Conservation (phyloP, 1,140 invertebrate genomes). For the Heliconius eleuchia region DNA sequence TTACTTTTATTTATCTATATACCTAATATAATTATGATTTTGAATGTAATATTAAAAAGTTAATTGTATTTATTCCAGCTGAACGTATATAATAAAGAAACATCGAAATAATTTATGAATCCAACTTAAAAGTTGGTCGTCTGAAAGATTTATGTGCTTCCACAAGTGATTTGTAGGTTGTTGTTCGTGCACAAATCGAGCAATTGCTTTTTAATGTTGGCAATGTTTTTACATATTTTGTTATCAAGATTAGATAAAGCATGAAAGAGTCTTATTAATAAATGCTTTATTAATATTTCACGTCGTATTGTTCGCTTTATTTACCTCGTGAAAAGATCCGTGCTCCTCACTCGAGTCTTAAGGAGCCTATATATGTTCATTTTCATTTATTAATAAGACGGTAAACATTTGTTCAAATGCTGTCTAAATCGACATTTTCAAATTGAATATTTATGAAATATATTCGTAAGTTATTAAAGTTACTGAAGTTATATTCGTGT, state of each 20-base stretch:
- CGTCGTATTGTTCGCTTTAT: not conserved
- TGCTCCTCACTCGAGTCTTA: not conserved
- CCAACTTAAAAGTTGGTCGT: constrained; percentile 48
- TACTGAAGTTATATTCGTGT: constrained; percentile 22
- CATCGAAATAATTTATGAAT: constrained; percentile 8
- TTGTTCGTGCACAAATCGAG: constrained; percentile 35
- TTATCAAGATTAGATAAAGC: constrained; percentile 30
- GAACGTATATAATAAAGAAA: not conserved
- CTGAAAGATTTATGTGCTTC: constrained; percentile 63
- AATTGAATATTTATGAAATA: constrained; percentile 33
- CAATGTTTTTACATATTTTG: constrained; percentile 20
- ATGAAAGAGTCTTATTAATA: constrained; percentile 24
- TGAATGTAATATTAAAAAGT: not conserved
- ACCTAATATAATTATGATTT: no score
- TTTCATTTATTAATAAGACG: constrained; percentile 12
- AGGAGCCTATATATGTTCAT: not conserved
- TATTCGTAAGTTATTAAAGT: constrained; percentile 24
- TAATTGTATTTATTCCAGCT: not conserved
- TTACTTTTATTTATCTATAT: no score
- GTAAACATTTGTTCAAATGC: constrained; percentile 23
- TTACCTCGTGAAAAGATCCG: not conserved
- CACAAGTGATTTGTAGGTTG: constrained; percentile 52
- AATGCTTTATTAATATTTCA: constrained; percentile 4
- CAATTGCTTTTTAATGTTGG: constrained; percentile 35
- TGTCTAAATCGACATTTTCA: constrained; percentile 23